phyloP scores from a whole-genome alignment of 2,797 vertebrate genomes.

The Enteromius unitaeniatus region DNA sequence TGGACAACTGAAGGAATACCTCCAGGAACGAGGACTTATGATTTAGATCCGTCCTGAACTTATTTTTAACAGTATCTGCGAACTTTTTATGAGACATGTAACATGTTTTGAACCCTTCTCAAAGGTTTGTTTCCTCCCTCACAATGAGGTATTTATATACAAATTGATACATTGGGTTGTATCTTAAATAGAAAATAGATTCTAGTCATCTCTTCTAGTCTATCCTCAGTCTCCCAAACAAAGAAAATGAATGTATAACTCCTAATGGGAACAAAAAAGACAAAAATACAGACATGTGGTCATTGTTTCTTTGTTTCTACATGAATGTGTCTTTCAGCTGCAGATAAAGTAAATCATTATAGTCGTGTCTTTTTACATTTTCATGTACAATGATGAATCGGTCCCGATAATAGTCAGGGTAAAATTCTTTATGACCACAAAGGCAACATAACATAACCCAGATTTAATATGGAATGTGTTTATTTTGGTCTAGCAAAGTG shows the following conservation, averaged over 20 bases:
- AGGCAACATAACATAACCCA: slow-evolving; percentile 15
- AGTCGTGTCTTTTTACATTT: not conserved
- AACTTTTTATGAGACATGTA: slow-evolving; percentile 62
- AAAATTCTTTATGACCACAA: not conserved
- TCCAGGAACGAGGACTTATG: not conserved
- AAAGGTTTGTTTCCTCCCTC: slow-evolving; percentile 76
- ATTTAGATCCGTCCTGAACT: not conserved
- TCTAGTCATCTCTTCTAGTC: slow-evolving; percentile 57
- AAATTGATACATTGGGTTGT: slow-evolving; percentile 68
- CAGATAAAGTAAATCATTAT: not conserved
- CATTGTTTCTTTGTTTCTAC: slow-evolving; percentile 69
- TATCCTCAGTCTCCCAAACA: slow-evolving; percentile 65
- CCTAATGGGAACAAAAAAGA: slow-evolving; percentile 47
- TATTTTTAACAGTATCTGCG: not conserved
- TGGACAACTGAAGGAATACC: slow-evolving; percentile 16
- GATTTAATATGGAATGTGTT: slow-evolving; percentile 34
- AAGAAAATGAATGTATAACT: slow-evolving; percentile 68
- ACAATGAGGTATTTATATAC: slow-evolving; percentile 81
- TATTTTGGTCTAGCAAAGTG: slow-evolving; percentile 45
- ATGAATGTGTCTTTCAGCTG: not conserved
- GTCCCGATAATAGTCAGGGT: not conserved
- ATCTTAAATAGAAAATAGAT: slow-evolving; percentile 63
- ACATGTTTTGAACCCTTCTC: slow-evolving; percentile 71
- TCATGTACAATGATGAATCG: not conserved
- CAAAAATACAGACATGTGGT: slow-evolving; percentile 32